phyloP scores from a whole-genome alignment of 2,797 vertebrate genomes.

The Morus bassanus region DNA sequence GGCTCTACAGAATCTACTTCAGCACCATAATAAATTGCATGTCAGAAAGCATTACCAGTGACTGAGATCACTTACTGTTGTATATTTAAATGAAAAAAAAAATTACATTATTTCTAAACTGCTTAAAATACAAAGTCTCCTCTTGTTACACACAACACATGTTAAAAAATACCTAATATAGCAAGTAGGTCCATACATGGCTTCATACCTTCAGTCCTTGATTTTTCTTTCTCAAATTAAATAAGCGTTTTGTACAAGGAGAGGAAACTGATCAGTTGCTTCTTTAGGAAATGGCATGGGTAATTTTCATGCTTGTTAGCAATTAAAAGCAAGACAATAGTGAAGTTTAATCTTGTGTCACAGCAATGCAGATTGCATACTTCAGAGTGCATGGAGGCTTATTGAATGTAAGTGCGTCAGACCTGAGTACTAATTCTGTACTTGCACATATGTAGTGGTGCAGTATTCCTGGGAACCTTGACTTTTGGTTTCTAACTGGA shows the following conservation, averaged over 20 bases:
- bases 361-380: not conserved
- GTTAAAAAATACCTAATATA: not conserved
- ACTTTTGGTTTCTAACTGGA: not conserved
- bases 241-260: not conserved
- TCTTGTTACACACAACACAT: not conserved
- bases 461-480: not conserved
- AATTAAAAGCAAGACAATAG: not conserved
- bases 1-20: conserved; percentile 30
- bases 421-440: not conserved
- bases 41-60: conserved; percentile 43
- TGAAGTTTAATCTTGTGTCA: conserved; percentile 2
- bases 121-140: conserved; percentile 42
- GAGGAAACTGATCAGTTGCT: not conserved
- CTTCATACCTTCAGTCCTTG: not conserved
- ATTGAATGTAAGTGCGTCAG: not conserved
- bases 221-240: not conserved
- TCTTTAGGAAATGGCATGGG: not conserved
- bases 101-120: conserved; percentile 26
- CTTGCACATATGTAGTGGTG: not conserved
- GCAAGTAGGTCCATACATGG: not conserved
- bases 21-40: conserved; percentile 48
- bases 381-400: not conserved
- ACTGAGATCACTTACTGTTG: conserved; percentile 46
- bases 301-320: not conserved
- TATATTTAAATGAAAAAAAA: conserved; percentile 37